These are phyloP conservation scores for Oeneis ivallda DNA, from an alignment of 2,888 invertebrate species.

Conservation along the genomic window DNA sequence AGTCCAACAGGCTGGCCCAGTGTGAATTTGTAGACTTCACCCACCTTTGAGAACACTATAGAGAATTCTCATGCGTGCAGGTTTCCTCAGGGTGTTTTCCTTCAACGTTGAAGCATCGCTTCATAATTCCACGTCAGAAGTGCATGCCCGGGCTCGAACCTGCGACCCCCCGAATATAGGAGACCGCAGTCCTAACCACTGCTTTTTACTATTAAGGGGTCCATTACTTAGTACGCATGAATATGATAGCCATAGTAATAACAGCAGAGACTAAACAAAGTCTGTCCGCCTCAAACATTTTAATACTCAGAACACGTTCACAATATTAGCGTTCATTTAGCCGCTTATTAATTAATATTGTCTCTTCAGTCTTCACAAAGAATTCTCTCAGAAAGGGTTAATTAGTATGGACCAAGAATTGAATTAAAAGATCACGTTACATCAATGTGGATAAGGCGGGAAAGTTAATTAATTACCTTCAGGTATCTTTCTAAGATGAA, in stretches of 20 bases:
- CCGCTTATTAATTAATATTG: constrained; percentile 64
- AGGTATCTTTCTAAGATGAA: neutral
- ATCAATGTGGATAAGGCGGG: constrained; percentile 49
- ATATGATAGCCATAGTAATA: neutral
- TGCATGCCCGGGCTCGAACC: too few relatives aligned
- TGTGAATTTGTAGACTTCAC: too few relatives aligned
- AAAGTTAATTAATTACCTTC: constrained; percentile 1
- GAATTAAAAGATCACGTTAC: constrained; percentile 61
- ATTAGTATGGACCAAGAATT: constrained; percentile 73
- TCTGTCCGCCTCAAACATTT: constrained; percentile 28
- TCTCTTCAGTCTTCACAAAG: constrained; percentile 63
- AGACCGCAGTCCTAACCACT: too few relatives aligned
- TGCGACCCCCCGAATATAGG: too few relatives aligned
- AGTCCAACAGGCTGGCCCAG: too few relatives aligned
- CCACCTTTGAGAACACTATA: too few relatives aligned
- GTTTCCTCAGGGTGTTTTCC: too few relatives aligned
- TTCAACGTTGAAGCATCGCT: too few relatives aligned
- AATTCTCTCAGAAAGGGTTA: constrained; percentile 71
- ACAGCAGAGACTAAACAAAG: neutral
- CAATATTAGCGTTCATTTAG: constrained; percentile 51
- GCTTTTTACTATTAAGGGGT: too few relatives aligned
- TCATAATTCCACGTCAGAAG: too few relatives aligned
- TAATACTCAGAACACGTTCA: constrained; percentile 38
- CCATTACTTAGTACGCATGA: too few relatives aligned
- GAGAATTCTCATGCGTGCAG: too few relatives aligned